Conservation (phyloP, 2,888 invertebrate species). For the Volucella zonaria region DNA sequence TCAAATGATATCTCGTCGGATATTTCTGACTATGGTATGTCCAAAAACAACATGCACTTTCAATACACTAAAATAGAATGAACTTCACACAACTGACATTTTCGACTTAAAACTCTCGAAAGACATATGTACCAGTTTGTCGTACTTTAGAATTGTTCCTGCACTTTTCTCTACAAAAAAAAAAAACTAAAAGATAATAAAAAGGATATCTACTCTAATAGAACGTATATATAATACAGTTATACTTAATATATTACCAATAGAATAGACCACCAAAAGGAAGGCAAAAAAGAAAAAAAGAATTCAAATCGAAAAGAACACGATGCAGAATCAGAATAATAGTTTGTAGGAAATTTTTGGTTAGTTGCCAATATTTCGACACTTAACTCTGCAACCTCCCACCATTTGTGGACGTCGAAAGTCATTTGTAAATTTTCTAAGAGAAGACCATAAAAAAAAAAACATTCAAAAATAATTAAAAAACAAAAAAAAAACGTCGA, state of each 20-base stretch:
- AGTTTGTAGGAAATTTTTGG: slow-evolving; percentile 67
- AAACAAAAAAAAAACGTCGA: slow-evolving; percentile 24
- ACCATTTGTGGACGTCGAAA: slow-evolving; percentile 44
- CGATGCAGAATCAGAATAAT: slow-evolving; percentile 58
- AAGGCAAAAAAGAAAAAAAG: slow-evolving; percentile 22
- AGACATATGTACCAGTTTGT: slow-evolving; percentile 6
- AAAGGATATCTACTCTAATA: slow-evolving; percentile 25
- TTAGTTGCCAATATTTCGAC: slow-evolving; percentile 65
- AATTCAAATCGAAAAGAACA: slow-evolving; percentile 5
- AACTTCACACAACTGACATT: slow-evolving; percentile 32
- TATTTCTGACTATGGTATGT: too few species aligned
- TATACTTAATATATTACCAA: slow-evolving; percentile 53
- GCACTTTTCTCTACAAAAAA: too few species aligned
- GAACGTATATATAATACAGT: slow-evolving; percentile 45
- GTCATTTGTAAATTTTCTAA: slow-evolving; percentile 61
- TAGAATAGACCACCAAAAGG: slow-evolving; percentile 21
- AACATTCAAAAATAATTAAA: slow-evolving; percentile 15
- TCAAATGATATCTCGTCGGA: slow-evolving; percentile 52
- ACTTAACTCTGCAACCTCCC: slow-evolving; percentile 37
- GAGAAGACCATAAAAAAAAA: slow-evolving; percentile 33
- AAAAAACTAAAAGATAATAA: slow-evolving; percentile 1
- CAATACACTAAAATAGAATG: not conserved
- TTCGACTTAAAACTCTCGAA: slow-evolving; percentile 16
- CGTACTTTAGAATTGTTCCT: too few species aligned
- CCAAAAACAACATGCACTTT: slow-evolving; percentile 8